Evolutionary conservation across 2,888 invertebrate species (phyloP).

Genomic region (Dysmachus trigonus): DNA sequence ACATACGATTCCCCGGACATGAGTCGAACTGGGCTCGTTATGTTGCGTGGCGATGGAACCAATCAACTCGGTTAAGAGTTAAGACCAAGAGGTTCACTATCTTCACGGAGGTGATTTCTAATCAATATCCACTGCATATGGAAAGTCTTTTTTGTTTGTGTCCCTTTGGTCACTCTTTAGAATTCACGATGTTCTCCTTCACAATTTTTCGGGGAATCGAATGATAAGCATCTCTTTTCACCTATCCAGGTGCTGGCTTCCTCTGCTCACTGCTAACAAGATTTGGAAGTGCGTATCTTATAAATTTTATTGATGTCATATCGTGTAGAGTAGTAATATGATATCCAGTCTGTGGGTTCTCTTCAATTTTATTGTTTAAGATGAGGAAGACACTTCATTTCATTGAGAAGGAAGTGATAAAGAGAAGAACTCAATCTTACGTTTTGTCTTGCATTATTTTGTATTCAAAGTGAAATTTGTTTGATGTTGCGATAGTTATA

Average conservation of each 20-base stretch:
- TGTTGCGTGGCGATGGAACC: neutral
- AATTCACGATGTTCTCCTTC: neutral
- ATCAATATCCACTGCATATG: slow-evolving; percentile 11
- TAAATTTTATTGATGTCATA: neutral
- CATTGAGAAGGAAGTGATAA: neutral
- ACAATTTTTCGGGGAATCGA: slow-evolving; percentile 11
- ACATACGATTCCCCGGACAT: neutral
- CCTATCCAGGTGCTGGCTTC: slow-evolving; percentile 14
- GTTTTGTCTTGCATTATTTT: neutral
- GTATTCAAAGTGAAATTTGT: neutral
- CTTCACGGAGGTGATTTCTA: neutral
- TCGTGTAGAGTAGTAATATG: neutral
- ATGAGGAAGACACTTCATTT: neutral
- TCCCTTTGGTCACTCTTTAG: slow-evolving; percentile 3
- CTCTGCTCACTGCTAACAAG: neutral
- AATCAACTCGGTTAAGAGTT: neutral
- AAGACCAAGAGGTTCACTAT: neutral
- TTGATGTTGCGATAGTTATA: no score
- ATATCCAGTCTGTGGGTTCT: neutral
- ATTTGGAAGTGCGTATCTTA: neutral
- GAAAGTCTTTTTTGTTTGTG: neutral
- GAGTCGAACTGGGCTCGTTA: neutral
- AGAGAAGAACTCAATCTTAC: neutral
- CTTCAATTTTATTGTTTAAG: neutral
- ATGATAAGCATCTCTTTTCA: slow-evolving; percentile 13